Evolutionary conservation across 1,140 invertebrate species (phyloP).

Genomic region (Luehdorfia chinensis): DNA sequence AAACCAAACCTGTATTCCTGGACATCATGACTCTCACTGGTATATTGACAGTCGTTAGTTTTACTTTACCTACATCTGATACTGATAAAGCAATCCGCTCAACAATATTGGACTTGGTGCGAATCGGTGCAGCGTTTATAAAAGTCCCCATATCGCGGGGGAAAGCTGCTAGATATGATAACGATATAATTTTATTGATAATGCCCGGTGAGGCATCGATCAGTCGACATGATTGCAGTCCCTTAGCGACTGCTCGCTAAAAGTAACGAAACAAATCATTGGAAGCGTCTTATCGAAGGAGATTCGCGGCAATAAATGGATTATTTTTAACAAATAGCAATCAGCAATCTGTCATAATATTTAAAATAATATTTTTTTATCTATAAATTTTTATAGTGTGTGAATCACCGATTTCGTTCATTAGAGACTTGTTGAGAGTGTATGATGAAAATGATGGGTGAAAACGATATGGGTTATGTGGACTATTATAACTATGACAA

Average conservation of each 20-base stretch:
- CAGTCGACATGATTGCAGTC: constrained; percentile 59
- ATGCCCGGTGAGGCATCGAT: constrained; percentile 63
- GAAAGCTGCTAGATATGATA: constrained; percentile 76
- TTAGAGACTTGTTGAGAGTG: constrained; percentile 24
- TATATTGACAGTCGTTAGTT: neutral
- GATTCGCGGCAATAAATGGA: constrained; percentile 25
- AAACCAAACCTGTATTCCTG: no score
- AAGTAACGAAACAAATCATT: neutral
- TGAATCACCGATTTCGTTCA: constrained; percentile 10
- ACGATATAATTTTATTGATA: constrained; percentile 73
- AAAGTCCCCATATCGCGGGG: constrained; percentile 66
- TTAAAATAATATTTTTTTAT: neutral
- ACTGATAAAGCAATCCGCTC: constrained; percentile 52
- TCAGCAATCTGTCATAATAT: constrained; percentile 20
- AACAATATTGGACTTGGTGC: constrained; percentile 43
- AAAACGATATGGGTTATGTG: constrained; percentile 66
- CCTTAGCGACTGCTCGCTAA: constrained; percentile 22
- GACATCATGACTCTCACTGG: no score
- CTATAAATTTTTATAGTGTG: constrained; percentile 1
- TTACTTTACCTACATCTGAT: constrained; percentile 39
- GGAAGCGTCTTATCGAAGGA: constrained; percentile 24
- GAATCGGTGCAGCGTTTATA: constrained; percentile 47
- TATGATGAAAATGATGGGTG: constrained; percentile 76
- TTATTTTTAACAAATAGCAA: constrained; percentile 18
- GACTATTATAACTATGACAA: constrained; percentile 81